These are phyloP conservation scores for Mesitornis unicolor DNA, from an alignment of 2,113 vertebrate species.

Conservation along the genomic window DNA sequence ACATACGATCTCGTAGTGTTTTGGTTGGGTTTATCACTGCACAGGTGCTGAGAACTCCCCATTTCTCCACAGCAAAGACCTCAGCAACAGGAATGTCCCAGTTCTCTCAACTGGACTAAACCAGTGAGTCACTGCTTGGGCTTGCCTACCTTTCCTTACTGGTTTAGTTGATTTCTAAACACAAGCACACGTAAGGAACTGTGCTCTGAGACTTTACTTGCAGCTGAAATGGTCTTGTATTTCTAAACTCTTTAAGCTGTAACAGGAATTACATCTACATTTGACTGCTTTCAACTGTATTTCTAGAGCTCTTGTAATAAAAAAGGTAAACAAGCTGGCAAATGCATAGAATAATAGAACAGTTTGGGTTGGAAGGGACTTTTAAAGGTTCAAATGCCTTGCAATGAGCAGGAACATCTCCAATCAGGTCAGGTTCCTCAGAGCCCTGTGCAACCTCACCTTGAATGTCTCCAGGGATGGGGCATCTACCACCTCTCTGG, in stretches of 20 bases:
- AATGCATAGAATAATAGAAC: background rate
- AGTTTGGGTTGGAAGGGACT: no score
- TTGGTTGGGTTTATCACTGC: background rate
- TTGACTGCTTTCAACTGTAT: background rate
- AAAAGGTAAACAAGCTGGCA: background rate
- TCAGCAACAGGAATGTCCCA: background rate
- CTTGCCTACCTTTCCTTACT: background rate
- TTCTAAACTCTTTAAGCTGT: background rate
- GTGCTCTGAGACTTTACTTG: background rate
- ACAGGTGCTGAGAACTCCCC: background rate
- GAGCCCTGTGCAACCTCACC: no score
- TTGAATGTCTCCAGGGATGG: no score
- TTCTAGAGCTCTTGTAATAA: background rate
- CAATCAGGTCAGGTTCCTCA: no score
- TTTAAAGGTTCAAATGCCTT: no score
- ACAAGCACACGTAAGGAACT: accelerated
- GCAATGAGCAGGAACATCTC: no score
- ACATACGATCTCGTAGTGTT: background rate
- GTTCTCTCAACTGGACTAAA: background rate
- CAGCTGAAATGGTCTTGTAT: background rate
- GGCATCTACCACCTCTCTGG: no score
- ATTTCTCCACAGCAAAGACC: background rate
- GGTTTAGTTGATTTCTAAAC: background rate
- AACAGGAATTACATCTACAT: background rate
- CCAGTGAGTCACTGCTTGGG: background rate